These are phyloP conservation scores for Drosophila formosana DNA, from an alignment of 2,888 invertebrate species.

Conservation along the genomic window DNA sequence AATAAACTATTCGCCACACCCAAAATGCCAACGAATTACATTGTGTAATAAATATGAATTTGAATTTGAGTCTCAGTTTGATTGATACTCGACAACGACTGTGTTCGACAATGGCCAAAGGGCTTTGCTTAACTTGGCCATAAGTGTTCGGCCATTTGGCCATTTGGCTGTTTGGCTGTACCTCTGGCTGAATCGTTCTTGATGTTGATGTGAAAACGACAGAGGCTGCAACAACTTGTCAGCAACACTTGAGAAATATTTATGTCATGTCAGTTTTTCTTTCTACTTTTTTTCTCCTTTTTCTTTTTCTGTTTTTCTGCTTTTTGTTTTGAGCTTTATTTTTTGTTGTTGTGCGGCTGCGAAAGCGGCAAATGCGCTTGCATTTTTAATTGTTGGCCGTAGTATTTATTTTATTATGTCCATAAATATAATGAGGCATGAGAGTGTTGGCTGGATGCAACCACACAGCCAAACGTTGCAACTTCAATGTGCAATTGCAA, in stretches of 20 bases:
- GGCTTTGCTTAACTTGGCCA: slow-evolving; percentile 4
- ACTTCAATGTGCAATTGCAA: slow-evolving; percentile 30
- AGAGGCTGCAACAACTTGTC: slow-evolving; percentile 26
- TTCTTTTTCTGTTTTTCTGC: slow-evolving; percentile 35
- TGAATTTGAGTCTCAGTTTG: slow-evolving; percentile 41
- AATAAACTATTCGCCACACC: slow-evolving; percentile 46
- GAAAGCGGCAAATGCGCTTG: slow-evolving; percentile 73
- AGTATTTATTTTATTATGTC: slow-evolving; percentile 82
- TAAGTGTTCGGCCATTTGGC: background rate
- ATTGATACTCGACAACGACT: slow-evolving; percentile 11
- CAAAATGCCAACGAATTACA: slow-evolving; percentile 62
- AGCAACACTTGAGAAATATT: slow-evolving; percentile 67
- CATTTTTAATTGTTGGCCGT: slow-evolving; percentile 79
- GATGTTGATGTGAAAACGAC: slow-evolving; percentile 36
- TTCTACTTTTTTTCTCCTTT: slow-evolving; percentile 35
- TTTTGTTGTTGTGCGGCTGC: slow-evolving; percentile 32
- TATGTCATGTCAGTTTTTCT: slow-evolving; percentile 78
- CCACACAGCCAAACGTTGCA: slow-evolving; percentile 10
- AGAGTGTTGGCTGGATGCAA: slow-evolving; percentile 54
- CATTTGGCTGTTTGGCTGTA: background rate
- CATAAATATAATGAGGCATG: slow-evolving; percentile 80
- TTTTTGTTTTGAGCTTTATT: slow-evolving; percentile 18
- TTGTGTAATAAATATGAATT: slow-evolving; percentile 70
- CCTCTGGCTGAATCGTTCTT: slow-evolving; percentile 9
- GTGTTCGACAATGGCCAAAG: slow-evolving; percentile 7